Conservation (phyloP, 2,797 vertebrate genomes). For the Squalus acanthias region DNA sequence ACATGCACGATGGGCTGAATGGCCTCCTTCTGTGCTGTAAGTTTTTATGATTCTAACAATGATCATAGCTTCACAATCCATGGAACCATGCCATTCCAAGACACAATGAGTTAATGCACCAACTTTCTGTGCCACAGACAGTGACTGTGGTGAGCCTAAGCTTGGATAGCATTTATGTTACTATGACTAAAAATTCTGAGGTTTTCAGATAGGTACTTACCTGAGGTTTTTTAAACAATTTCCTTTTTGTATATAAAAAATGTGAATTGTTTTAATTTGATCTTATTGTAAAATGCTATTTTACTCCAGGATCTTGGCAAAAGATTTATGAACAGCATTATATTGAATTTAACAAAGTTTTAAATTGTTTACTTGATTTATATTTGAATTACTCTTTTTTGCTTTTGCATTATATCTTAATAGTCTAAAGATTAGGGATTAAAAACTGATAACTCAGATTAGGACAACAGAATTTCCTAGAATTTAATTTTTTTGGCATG, state of each 20-base stretch:
- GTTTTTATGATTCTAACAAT: background rate
- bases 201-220: background rate
- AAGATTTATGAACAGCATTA: background rate
- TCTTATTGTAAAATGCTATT: background rate
- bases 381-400: background rate
- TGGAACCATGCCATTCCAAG: background rate
- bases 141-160: background rate
- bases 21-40: background rate
- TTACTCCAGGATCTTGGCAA: background rate
- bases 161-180: background rate
- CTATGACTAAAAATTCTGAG: background rate
- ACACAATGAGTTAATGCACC: background rate
- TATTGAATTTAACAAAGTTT: background rate
- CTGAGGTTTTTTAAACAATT: background rate
- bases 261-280: background rate
- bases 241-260: background rate
- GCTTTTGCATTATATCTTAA: background rate
- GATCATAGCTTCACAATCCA: background rate
- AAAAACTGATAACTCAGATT: background rate
- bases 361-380: background rate
- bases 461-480: background rate
- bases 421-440: background rate
- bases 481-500: background rate
- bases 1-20: background rate
- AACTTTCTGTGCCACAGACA: background rate